phyloP scores from a whole-genome alignment of 2,888 invertebrate species.

The Cheilosia variabilis region DNA sequence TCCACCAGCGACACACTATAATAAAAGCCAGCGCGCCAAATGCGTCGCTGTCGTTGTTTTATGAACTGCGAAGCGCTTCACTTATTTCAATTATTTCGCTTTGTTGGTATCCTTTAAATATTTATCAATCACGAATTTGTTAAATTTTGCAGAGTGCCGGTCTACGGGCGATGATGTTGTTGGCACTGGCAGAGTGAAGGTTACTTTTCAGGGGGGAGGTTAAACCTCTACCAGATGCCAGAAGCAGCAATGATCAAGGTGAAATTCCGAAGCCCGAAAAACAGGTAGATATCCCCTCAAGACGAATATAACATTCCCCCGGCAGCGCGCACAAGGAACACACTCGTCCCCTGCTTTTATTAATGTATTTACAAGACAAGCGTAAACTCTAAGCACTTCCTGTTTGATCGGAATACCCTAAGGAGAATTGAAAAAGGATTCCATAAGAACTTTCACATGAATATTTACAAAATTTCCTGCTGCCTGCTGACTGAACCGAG shows the following conservation, averaged over 20 bases:
- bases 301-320: slow-evolving; percentile 42
- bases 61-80: slow-evolving; percentile 80
- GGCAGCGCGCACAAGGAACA: slow-evolving; percentile 41
- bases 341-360: slow-evolving; percentile 47
- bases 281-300: slow-evolving; percentile 54
- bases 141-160: slow-evolving; percentile 78
- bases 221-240: slow-evolving; percentile 27
- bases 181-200: slow-evolving; percentile 25
- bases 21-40: slow-evolving; percentile 71
- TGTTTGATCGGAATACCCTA: slow-evolving; percentile 83
- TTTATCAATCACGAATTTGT: slow-evolving; percentile 84
- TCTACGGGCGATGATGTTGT: background rate
- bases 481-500: slow-evolving; percentile 34
- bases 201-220: slow-evolving; percentile 11
- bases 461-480: slow-evolving; percentile 73
- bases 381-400: slow-evolving; percentile 81
- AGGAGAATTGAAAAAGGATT: slow-evolving; percentile 82
- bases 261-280: slow-evolving; percentile 42
- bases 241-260: slow-evolving; percentile 72
- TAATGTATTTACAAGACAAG: slow-evolving; percentile 67
- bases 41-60: slow-evolving; percentile 32
- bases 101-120: slow-evolving; percentile 83
- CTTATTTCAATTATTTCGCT: slow-evolving; percentile 84
- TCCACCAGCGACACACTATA: slow-evolving; percentile 40
- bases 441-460: slow-evolving; percentile 73